Percentiles rank a stretch among this genome's conserved stretches.
Conservation (phyloP, 2,797 vertebrate species). For the Phalloptychus januarius region DNA sequence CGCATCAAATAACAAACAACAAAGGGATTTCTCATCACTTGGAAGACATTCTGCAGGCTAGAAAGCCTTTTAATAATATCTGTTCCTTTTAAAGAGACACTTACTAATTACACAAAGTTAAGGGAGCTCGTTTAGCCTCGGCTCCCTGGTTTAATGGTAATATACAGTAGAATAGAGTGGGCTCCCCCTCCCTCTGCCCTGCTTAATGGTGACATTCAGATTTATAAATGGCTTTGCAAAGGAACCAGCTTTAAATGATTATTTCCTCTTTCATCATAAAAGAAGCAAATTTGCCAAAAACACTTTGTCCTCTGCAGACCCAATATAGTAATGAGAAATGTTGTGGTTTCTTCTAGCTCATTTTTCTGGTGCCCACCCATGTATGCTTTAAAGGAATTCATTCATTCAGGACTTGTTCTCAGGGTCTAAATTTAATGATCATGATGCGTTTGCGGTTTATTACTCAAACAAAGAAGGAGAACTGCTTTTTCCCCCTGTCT, state of each 20-base stretch:
- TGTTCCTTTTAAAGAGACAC: slow-evolving; percentile 63
- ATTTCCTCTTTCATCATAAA: slow-evolving; percentile 81
- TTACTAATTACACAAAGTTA: slow-evolving; percentile 73
- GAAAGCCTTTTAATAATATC: slow-evolving; percentile 46
- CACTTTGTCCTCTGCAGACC: slow-evolving; percentile 81
- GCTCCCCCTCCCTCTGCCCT: slow-evolving; percentile 53
- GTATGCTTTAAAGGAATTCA: slow-evolving; percentile 72
- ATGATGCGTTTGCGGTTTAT: slow-evolving; percentile 64
- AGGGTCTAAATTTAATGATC: slow-evolving; percentile 65
- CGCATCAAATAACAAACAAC: slow-evolving; percentile 45
- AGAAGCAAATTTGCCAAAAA: slow-evolving; percentile 77
- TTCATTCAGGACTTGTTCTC: slow-evolving; percentile 79
- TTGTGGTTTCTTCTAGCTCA: slow-evolving; percentile 67
- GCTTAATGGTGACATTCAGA: slow-evolving; percentile 75
- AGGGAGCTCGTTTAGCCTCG: slow-evolving; percentile 60
- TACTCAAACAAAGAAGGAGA: slow-evolving; percentile 79
- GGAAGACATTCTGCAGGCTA: slow-evolving; percentile 33
- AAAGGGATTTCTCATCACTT: slow-evolving; percentile 33
- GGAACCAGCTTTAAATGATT: slow-evolving; percentile 77
- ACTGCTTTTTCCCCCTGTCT: slow-evolving; percentile 34
- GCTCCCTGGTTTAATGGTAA: slow-evolving; percentile 71
- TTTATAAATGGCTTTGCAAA: slow-evolving; percentile 80
- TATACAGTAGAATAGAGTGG: slow-evolving; percentile 53
- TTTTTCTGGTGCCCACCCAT: slow-evolving; percentile 70
- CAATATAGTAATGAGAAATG: slow-evolving; percentile 86